These are phyloP conservation scores for Barbus barbus DNA, from an alignment of 2,113 vertebrate species.

Conservation along the genomic window DNA sequence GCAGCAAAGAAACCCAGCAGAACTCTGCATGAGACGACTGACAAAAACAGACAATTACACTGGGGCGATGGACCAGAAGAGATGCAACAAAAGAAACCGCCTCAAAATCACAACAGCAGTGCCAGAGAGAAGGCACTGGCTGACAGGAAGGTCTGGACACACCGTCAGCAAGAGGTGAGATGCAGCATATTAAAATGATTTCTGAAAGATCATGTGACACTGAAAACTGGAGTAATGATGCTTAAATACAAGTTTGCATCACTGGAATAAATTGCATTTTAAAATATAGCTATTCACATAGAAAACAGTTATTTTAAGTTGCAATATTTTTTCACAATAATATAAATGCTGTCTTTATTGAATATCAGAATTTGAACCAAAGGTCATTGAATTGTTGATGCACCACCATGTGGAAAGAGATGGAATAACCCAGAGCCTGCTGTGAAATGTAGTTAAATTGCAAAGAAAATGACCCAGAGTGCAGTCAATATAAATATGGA, in stretches of 20 bases:
- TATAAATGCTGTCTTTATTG: background rate
- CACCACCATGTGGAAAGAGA: too few relatives aligned
- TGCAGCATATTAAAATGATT: background rate
- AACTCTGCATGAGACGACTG: background rate
- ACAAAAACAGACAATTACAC: background rate
- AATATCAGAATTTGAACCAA: background rate
- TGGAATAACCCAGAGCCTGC: background rate
- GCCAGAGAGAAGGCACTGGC: slow-evolving; percentile 19
- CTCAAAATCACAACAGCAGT: slow-evolving; percentile 2
- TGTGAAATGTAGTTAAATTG: background rate
- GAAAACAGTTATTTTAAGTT: background rate
- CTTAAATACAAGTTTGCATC: background rate
- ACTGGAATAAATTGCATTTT: background rate
- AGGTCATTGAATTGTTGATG: too few relatives aligned
- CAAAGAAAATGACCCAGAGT: background rate
- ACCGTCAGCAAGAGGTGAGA: slow-evolving; percentile 1
- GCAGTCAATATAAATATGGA: slow-evolving; percentile 51
- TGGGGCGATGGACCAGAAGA: background rate
- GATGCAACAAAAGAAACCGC: background rate
- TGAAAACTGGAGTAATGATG: background rate
- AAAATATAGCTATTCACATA: background rate
- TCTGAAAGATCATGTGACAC: background rate
- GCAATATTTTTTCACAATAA: background rate
- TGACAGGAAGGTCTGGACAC: background rate
- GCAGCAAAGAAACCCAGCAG: background rate